Percentiles rank a stretch among this genome's conserved stretches.
Conservation (phyloP, 2,888 invertebrate genomes). For the Torymus texanus region DNA sequence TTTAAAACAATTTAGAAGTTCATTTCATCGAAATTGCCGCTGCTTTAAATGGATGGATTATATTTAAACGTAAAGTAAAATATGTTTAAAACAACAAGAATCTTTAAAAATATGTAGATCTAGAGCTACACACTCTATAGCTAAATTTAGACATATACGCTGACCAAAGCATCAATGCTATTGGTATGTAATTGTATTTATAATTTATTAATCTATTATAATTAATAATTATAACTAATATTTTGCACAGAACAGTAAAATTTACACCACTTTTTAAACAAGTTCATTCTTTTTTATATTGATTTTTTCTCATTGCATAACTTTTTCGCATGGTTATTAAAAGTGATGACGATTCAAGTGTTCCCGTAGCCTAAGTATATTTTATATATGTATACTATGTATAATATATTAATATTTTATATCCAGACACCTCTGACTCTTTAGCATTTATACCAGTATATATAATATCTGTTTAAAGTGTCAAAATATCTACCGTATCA, state of each 20-base stretch:
- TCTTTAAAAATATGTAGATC: slow-evolving; percentile 63
- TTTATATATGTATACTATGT: slow-evolving; percentile 60
- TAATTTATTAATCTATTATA: slow-evolving; percentile 65
- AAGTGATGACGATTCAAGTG: slow-evolving; percentile 41
- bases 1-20: slow-evolving; percentile 43
- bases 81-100: slow-evolving; percentile 59
- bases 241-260: slow-evolving; percentile 64
- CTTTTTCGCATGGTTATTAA: slow-evolving; percentile 12
- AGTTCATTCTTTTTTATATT: slow-evolving; percentile 1
- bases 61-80: slow-evolving; percentile 52
- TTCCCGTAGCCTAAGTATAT: slow-evolving; percentile 56
- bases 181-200: slow-evolving; percentile 69
- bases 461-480: slow-evolving; percentile 56
- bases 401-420: slow-evolving; percentile 63
- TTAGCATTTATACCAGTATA: slow-evolving; percentile 52
- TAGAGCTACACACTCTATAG: slow-evolving; percentile 70
- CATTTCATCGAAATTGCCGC: slow-evolving; percentile 43
- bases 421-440: slow-evolving; percentile 62
- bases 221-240: slow-evolving; percentile 63
- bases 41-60: slow-evolving; percentile 51
- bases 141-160: slow-evolving; percentile 75
- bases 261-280: slow-evolving; percentile 61
- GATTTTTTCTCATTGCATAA: slow-evolving; percentile 6
- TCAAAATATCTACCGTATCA: slow-evolving; percentile 61
- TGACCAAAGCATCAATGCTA: slow-evolving; percentile 71